phyloP scores from a whole-genome alignment of 2,113 vertebrate genomes.

The Sciurus niger region DNA sequence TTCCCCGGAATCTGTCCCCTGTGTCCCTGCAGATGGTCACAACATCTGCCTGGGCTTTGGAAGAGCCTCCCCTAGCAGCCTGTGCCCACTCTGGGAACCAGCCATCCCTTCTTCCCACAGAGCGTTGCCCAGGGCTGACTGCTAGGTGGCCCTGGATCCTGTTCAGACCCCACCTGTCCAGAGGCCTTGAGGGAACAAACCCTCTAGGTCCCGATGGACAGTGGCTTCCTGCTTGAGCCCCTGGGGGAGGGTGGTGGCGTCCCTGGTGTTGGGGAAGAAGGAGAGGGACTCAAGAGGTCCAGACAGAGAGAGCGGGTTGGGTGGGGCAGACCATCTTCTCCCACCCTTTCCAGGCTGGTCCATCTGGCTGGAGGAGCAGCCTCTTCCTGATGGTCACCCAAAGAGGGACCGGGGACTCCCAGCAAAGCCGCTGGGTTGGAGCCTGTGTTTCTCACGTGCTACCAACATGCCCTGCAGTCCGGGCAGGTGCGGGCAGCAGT shows the following conservation, averaged over 20 bases:
- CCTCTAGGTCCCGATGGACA: neutral
- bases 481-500: neutral
- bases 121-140: neutral
- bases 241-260: neutral
- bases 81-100: neutral
- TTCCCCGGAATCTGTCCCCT: neutral
- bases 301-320: neutral
- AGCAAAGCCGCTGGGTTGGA: neutral
- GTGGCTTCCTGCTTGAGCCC: neutral
- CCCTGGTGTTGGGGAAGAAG: neutral
- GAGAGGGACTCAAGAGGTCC: neutral
- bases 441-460: neutral
- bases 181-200: slow-evolving; percentile 11
- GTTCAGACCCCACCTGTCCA: neutral
- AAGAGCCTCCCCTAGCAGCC: neutral
- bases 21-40: neutral
- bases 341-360: no score
- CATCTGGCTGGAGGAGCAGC: neutral
- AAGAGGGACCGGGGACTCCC: neutral
- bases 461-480: neutral
- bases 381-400: neutral
- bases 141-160: neutral
- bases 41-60: neutral
- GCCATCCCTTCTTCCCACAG: neutral
- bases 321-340: neutral